A percentile compares a stretch with the other conserved stretches of the same genome.
Evolutionary conservation across 2,113 vertebrate genomes (phyloP).

Genomic region (Gymnobelideus leadbeateri): DNA sequence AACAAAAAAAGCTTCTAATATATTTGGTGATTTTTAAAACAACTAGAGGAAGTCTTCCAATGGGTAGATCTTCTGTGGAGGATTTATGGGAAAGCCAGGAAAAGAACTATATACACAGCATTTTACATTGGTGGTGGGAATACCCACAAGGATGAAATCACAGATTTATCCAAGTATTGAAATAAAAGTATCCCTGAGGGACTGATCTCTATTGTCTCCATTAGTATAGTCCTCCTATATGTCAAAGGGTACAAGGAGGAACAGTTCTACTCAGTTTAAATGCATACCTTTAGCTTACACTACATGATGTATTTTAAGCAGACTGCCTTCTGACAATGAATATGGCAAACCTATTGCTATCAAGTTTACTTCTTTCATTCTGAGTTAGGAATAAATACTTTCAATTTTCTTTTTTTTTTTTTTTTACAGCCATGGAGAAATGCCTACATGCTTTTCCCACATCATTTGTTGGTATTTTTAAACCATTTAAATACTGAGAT

Average conservation of each 20-base stretch:
- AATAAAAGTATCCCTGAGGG: neutral
- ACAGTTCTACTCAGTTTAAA: slow-evolving; percentile 59
- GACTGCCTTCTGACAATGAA: slow-evolving; percentile 48
- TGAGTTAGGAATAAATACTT: slow-evolving; percentile 56
- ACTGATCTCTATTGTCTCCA: slow-evolving; percentile 40
- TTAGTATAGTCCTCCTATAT: slow-evolving; percentile 46
- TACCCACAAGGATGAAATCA: neutral
- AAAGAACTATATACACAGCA: neutral
- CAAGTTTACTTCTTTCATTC: slow-evolving; percentile 55
- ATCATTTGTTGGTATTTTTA: slow-evolving; percentile 59
- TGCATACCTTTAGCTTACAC: slow-evolving; percentile 63
- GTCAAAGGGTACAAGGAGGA: slow-evolving; percentile 55
- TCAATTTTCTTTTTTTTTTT: slow-evolving; percentile 54
- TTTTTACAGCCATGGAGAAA: slow-evolving; percentile 39
- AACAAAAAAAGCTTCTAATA: slow-evolving; percentile 44
- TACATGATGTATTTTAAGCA: slow-evolving; percentile 52
- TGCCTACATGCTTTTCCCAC: slow-evolving; percentile 58
- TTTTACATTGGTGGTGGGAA: neutral
- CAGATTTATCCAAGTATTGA: neutral
- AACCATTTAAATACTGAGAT: slow-evolving; percentile 62
- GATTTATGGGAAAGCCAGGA: neutral
- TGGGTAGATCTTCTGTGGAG: neutral
- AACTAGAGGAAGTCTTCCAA: neutral
- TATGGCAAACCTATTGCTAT: slow-evolving; percentile 39
- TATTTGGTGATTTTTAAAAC: neutral